Evolutionary conservation across 2,113 vertebrate genomes (phyloP).

Genomic region (Hiodon alosoides): DNA sequence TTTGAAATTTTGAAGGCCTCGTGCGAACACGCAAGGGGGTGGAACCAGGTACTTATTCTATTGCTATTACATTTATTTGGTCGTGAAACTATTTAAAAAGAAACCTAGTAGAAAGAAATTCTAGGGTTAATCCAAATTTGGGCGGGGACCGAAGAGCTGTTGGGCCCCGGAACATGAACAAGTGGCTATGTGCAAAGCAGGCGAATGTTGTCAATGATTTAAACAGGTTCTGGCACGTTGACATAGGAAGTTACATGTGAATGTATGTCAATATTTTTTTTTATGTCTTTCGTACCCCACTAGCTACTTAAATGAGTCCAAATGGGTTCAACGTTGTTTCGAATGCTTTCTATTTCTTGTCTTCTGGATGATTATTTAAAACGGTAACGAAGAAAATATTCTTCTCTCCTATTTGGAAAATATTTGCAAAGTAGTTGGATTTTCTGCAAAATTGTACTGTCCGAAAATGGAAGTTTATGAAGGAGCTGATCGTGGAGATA

Average conservation of each 20-base stretch:
- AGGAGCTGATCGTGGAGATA: constrained; percentile 44
- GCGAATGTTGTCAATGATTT: background rate
- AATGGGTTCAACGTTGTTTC: background rate
- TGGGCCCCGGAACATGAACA: constrained; percentile 37
- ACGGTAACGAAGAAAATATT: background rate
- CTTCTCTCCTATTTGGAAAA: background rate
- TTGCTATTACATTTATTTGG: background rate
- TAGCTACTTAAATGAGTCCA: background rate
- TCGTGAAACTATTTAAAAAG: constrained; percentile 20
- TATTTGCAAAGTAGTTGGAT: background rate
- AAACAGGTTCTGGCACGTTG: constrained; percentile 19
- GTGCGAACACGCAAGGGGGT: too few species aligned
- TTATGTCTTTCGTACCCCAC: constrained; percentile 1
- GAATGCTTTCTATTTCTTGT: background rate
- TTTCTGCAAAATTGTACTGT: background rate
- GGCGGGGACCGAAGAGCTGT: constrained; percentile 28
- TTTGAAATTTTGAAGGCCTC: too few species aligned
- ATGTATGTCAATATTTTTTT: background rate
- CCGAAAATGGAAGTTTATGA: constrained; percentile 58
- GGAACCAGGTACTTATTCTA: background rate
- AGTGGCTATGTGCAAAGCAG: background rate
- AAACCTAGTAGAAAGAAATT: constrained; percentile 27
- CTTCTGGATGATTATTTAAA: background rate
- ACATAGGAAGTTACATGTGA: background rate
- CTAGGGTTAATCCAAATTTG: constrained; percentile 14